These are phyloP conservation scores for Dicentrarchus labrax DNA, from an alignment of 2,113 vertebrate genomes.

Conservation along the genomic window DNA sequence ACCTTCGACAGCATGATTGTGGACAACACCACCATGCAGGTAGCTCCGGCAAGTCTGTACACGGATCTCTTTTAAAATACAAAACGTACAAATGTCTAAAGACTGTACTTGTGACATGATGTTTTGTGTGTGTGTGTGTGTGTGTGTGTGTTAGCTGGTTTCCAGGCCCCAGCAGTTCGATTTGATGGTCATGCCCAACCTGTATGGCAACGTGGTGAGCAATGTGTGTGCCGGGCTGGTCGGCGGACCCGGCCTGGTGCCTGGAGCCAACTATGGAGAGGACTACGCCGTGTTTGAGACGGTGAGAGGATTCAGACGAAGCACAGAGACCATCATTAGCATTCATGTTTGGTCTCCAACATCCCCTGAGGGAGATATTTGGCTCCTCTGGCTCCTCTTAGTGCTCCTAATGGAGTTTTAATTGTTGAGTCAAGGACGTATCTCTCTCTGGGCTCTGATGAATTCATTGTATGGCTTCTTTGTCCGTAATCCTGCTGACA, in stretches of 20 bases:
- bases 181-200: conserved; percentile 92
- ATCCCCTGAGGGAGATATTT: too few relatives aligned
- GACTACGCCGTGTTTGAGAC: conserved; percentile 89
- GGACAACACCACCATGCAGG: conserved; percentile 92
- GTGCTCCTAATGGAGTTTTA: too few relatives aligned
- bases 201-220: conserved; percentile 91
- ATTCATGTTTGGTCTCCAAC: too few relatives aligned
- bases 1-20: conserved; percentile 89
- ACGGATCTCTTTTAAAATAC: neutral
- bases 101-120: too few relatives aligned
- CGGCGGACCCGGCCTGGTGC: conserved; percentile 85
- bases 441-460: too few relatives aligned
- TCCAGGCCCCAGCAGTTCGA: conserved; percentile 90
- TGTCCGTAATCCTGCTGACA: too few relatives aligned
- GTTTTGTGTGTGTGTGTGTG: too few relatives aligned
- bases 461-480: too few relatives aligned
- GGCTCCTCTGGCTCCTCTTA: too few relatives aligned
- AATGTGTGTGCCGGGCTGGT: conserved; percentile 90
- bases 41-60: conserved; percentile 38
- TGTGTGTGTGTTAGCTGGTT: conserved; percentile 81
- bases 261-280: conserved; percentile 85
- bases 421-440: too few relatives aligned
- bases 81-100: too few relatives aligned
- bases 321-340: too few relatives aligned
- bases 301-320: conserved; percentile 72